Percentiles rank a stretch among this genome's conserved stretches.
Conservation (phyloP, 2,888 invertebrate genomes). For the Agrotis clavis region DNA sequence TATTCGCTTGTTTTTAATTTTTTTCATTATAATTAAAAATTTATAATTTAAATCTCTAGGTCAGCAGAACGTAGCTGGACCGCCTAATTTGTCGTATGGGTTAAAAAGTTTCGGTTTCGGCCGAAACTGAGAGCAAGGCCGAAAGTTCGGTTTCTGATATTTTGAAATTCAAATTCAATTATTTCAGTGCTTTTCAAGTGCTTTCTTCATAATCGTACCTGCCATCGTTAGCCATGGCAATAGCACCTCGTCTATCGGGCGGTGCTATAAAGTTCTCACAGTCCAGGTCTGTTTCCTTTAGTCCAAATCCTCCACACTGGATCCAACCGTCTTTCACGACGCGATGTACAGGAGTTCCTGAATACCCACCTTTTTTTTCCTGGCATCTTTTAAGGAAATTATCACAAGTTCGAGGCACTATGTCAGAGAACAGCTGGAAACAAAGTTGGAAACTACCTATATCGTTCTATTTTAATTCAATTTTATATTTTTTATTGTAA, state of each 20-base stretch:
- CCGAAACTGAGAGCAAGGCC: no score
- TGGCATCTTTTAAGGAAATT: slow-evolving; percentile 91
- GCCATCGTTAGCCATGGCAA: slow-evolving; percentile 94
- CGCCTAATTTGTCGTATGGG: no score
- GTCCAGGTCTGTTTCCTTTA: slow-evolving; percentile 81
- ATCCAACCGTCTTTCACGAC: slow-evolving; percentile 94
- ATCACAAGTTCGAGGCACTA: slow-evolving; percentile 91
- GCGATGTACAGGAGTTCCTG: slow-evolving; percentile 92
- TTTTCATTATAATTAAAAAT: neutral
- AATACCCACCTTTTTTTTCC: slow-evolving; percentile 85
- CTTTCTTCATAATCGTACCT: slow-evolving; percentile 71
- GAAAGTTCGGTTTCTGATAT: no score
- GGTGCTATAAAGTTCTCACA: slow-evolving; percentile 93
- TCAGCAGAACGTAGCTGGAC: no score
- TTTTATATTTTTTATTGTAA: no score
- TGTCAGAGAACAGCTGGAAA: slow-evolving; percentile 91
- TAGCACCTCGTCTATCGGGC: slow-evolving; percentile 92
- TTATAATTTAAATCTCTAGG: no score
- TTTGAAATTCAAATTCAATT: neutral
- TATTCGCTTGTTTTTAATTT: neutral
- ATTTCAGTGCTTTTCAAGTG: neutral
- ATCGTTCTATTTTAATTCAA: no score
- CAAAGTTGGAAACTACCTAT: no score
- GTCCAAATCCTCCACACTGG: slow-evolving; percentile 92
- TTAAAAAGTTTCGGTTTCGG: no score